A percentile compares a stretch with the other conserved stretches of the same genome.
Evolutionary conservation across 2,113 vertebrate genomes (phyloP).

Genomic region (Mirounga angustirostris): DNA sequence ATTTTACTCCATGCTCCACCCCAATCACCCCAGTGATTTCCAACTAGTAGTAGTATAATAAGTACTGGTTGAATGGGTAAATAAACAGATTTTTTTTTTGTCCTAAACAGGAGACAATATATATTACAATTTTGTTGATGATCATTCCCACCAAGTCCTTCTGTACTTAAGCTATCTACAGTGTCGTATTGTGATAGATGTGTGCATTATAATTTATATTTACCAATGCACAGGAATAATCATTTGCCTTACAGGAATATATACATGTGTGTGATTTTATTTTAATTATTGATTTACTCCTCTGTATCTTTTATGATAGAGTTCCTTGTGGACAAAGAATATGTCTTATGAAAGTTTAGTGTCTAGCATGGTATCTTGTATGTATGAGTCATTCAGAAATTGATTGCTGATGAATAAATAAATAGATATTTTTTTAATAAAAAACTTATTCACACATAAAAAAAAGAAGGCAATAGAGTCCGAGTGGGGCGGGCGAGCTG

Average conservation of each 20-base stretch:
- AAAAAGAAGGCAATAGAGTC: too few relatives aligned
- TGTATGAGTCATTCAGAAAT: neutral
- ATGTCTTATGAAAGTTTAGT: neutral
- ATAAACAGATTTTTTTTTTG: neutral
- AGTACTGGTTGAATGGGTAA: neutral
- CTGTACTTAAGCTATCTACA: neutral
- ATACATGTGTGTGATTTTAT: neutral
- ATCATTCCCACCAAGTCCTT: neutral
- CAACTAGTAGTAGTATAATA: neutral
- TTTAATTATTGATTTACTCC: constrained; percentile 40
- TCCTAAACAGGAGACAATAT: neutral
- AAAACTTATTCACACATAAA: neutral
- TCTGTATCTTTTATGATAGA: neutral
- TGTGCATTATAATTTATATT: neutral
- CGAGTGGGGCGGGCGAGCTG: too few relatives aligned
- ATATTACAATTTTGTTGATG: neutral
- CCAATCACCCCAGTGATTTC: neutral
- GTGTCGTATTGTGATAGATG: neutral
- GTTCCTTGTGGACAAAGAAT: neutral
- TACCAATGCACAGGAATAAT: neutral
- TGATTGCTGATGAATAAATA: neutral
- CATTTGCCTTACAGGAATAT: constrained; percentile 6
- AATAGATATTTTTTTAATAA: neutral
- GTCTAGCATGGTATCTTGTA: neutral
- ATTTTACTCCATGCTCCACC: neutral